Base-by-base conservation (phyloP, 1,140 invertebrate species). In the Ceratina japonica region DNA sequence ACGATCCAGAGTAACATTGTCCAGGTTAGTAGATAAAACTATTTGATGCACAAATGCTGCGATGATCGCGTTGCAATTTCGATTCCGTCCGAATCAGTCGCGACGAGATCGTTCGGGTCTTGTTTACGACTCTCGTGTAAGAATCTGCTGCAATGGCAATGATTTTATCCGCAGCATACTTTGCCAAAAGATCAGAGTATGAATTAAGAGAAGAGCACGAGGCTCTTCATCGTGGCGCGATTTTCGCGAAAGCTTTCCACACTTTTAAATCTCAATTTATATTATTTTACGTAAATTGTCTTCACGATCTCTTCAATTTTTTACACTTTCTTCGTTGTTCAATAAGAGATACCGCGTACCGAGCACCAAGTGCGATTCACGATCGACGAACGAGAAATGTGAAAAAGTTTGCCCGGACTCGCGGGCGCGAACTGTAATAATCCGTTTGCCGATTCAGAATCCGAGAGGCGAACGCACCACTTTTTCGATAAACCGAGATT, bases 401-500 rank as follows among this genome's bases (percentile, higher is more conserved):
- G 44, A 71, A 59, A 75, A 56, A 12, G 13, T 18, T 61, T 22
- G n/a, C 20, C 10, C 16, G 31, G 44, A 27, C 52, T 75, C 44
- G 37, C 18, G n/a, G 22, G 71, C 62, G 37, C 27, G 27, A 51
- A 49, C n/a, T 13, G 27, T 64, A 44, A 75, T 81, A 81, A 80
- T 80, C 59, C 69, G 54, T 1, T 71, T 18, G 49, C 24, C 79
- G 86, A 83, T 91, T 89, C 88, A 88, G 81, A 88, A 87, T 87
- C 82, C 78, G 51, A 37, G 70, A 84, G 74, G 87, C 78, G 87
- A 88, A 90, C 75, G 82, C 68, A 84, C 79, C 69, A 88, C 72
- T 88, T 66, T 86, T 75, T 80, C 75, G 83, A 88, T 87, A 89
- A 89, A 87, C 78, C 73, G 70, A 73, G 89, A 89, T 90, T 58